phyloP scores from a whole-genome alignment of 92 coral and sea anemone genomes.

The Siderastrea siderea region DNA sequence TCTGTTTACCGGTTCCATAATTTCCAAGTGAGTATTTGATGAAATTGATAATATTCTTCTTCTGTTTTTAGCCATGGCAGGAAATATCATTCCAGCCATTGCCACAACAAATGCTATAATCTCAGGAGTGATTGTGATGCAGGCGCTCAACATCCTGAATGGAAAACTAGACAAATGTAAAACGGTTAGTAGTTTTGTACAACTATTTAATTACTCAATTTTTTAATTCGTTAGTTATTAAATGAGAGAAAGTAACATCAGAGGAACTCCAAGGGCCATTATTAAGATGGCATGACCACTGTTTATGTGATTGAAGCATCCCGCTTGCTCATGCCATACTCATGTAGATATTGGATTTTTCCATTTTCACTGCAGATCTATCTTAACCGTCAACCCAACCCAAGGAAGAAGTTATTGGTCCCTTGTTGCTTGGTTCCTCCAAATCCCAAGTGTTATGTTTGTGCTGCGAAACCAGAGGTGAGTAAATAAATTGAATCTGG shows the following conservation, averaged over 20 bases:
- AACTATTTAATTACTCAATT: no score
- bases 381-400: conserved; percentile 95
- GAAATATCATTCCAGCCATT: conserved; percentile 98
- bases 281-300: no score
- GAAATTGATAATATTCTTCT: not conserved
- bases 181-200: conserved; percentile 73
- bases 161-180: conserved; percentile 89
- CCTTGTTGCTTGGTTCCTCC: conserved; percentile 90
- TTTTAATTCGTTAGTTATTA: no score
- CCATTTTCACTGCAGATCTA: conserved; percentile 68
- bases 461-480: conserved; percentile 97
- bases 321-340: not conserved
- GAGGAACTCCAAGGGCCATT: no score
- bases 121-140: conserved; percentile 96
- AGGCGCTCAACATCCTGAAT: conserved; percentile 85
- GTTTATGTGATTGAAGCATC: no score
- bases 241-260: no score
- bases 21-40: not conserved
- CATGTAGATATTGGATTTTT: not conserved
- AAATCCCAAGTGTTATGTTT: conserved; percentile 95
- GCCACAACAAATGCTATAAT: conserved; percentile 99
- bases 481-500: not conserved
- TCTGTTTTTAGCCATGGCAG: conserved; percentile 90
- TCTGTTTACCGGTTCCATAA: no score
- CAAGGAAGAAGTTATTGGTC: conserved; percentile 87